Evolutionary conservation across 2,113 vertebrate species (phyloP), one percentile per base, ranked within the genome.

Genomic region (Myocastor coypus): DNA sequence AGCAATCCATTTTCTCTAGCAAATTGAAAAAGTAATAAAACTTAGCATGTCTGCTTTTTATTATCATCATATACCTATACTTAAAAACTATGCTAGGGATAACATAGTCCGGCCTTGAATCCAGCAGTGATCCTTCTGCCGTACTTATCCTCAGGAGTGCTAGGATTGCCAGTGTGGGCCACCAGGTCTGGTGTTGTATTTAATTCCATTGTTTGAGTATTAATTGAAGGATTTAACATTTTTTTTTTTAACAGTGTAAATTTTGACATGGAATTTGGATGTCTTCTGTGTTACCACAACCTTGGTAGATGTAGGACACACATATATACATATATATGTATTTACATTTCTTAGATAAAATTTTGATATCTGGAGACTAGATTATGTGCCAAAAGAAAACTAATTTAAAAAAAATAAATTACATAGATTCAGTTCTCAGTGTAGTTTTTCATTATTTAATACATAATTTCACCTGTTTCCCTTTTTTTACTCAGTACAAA

Each of bases 331-430:
- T 32, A n/a, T 32, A 64, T 50, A 64, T 50, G 10, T 30, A 90
- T 91, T 83, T 80, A 16, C 42, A 57, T 89, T 91, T 92, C 84
- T 93, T 52, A 89, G 11, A 75, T 73, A 84, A 87, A 59, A 81
- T 87, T 57, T 91, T 87, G 52, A 78, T 80, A 77, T 96, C 78
- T 66, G 88, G 77, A 95, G n/a, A 91, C 42, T 40, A 95, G 86
- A 77, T 84, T 75, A 92, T 94, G 26, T 61, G 34, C 2, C 64
- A 78, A 95, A 88, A 75, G 50, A 93, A 92, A 69, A 68, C 1
- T 88, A 84, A 86, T 14, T 92, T 83, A 42, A 34, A 86, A 77
- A 87, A 46, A 64, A 91, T 50, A 30, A 24, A 50, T 82, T 83
- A 66, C 22, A 40, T 87, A 42, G 26, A 85, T 37, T 83, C 52